phyloP scores from a whole-genome alignment of 2,797 vertebrate genomes.

The Anabacerthia variegaticeps region DNA sequence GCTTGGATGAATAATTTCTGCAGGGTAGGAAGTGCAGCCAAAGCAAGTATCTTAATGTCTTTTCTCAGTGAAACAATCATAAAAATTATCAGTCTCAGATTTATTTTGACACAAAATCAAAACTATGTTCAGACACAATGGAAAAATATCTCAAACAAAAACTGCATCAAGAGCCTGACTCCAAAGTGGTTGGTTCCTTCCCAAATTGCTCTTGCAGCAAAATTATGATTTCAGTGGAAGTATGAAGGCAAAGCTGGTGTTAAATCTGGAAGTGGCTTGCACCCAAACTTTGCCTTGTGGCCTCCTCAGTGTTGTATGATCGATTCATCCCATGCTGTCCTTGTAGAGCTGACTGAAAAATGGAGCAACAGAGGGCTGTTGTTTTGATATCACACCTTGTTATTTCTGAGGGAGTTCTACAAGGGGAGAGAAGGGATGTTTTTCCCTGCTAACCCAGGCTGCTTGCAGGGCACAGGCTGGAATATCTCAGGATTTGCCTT shows the following conservation, averaged over 20 bases:
- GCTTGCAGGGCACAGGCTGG: background rate
- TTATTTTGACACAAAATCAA: conserved; percentile 46
- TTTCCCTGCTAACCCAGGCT: background rate
- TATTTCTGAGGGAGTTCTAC: background rate
- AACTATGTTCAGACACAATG: background rate
- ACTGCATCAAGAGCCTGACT: background rate
- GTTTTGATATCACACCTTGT: background rate
- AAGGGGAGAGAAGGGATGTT: background rate
- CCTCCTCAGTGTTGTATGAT: background rate
- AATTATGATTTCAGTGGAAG: background rate
- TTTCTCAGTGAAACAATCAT: conserved; percentile 51
- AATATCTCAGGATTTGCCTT: background rate
- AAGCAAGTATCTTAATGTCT: conserved; percentile 52
- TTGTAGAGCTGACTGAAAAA: background rate
- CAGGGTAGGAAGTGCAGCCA: conserved; percentile 45
- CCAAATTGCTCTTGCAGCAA: background rate
- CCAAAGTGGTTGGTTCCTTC: background rate
- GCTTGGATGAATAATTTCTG: conserved; percentile 59
- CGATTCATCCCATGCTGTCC: fast-evolving
- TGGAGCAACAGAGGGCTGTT: background rate
- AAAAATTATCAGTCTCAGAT: conserved; percentile 56
- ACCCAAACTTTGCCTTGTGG: background rate
- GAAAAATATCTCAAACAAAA: background rate
- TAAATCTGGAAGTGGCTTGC: background rate
- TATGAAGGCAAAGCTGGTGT: background rate